Percentiles rank a stretch among this genome's conserved stretches.
Evolutionary conservation across 1,140 invertebrate species (phyloP).

Genomic region (Agrypnia vestita): DNA sequence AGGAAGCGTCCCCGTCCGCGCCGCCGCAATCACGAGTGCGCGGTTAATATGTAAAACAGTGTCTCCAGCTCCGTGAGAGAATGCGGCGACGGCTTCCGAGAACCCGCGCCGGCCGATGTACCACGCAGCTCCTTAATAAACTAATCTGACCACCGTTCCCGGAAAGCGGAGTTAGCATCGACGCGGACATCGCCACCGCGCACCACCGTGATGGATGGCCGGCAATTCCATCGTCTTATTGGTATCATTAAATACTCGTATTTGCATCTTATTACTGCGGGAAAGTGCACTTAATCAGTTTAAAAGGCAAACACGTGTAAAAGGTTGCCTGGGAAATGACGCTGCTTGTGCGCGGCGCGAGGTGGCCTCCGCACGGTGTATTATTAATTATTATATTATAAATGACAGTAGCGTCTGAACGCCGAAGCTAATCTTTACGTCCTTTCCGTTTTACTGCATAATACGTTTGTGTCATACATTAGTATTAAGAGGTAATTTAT

Average conservation of each 20-base stretch:
- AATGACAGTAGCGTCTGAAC: too few relatives aligned
- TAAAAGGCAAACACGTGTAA: too few relatives aligned
- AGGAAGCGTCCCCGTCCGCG: conserved; percentile 43
- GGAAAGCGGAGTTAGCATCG: conserved; percentile 33
- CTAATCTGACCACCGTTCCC: conserved; percentile 33
- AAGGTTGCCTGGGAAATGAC: too few relatives aligned
- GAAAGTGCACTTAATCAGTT: too few relatives aligned
- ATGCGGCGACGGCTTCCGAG: conserved; percentile 42
- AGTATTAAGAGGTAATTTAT: too few relatives aligned
- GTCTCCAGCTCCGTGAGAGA: conserved; percentile 54
- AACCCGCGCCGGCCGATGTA: conserved; percentile 22
- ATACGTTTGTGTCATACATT: too few relatives aligned
- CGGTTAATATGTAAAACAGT: conserved; percentile 58
- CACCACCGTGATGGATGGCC: conserved; percentile 11
- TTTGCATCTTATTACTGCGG: too few relatives aligned
- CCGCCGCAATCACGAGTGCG: conserved; percentile 51
- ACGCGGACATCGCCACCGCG: not conserved
- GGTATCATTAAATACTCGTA: not conserved
- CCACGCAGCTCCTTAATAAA: conserved; percentile 32
- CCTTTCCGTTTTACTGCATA: too few relatives aligned
- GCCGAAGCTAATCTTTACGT: too few relatives aligned
- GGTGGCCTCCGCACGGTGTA: too few relatives aligned
- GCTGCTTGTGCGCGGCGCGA: too few relatives aligned
- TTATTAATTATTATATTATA: too few relatives aligned
- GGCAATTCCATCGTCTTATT: conserved; percentile 18